Evolutionary conservation across 1,140 invertebrate genomes (phyloP), one percentile per base, ranked within the genome.

Genomic region (Agraylea sexmaculata): DNA sequence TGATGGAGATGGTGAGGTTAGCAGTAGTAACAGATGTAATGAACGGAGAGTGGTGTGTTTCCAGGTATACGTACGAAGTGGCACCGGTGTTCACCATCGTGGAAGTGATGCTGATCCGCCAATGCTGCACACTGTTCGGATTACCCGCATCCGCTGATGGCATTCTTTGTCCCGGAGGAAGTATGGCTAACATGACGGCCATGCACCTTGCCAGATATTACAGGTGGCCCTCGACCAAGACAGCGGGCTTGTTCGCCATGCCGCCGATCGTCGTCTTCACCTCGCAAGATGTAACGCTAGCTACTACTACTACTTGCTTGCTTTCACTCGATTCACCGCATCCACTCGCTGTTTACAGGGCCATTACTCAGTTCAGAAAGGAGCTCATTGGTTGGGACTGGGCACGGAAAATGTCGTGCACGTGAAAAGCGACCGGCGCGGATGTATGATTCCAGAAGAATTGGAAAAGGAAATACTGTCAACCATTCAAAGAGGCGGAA

Each of bases 291-390:
- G 78, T 75, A 59, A 68, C 62, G 59, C 23, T 28, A n/a, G 6
- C 8, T 39, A 16, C 36, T 37, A 22, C 17, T 21, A 1, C 17
- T 40, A 12, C 11, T 4, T 33, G 27, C 25, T 12, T 31, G 8
- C 5, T 10, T 31, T 31, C 5, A 13, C 15, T 31, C 10, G 11
- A 5, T 6, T n/a, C 16, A 12, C 19, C 29, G 15, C 29, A 12
- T 11, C 18, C 7, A 16, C n/a, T 4, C 27, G 6, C n/a, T 25
- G 4, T 35, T 42, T 42, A 13, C 55, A 76, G 78, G 66, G 82
- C 40, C 91, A 95, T 59, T 95, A 93, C 58, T 94, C 90, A 0
- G 75, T 92, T 11, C 69, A 72, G 46, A 87, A 88, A 62, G 75
- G 70, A 2, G 76, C 78, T 2, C 75, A 85, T 51, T 83, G 87